Evolutionary conservation across 2,888 invertebrate species (phyloP).

Genomic region (Dynastes grantii): DNA sequence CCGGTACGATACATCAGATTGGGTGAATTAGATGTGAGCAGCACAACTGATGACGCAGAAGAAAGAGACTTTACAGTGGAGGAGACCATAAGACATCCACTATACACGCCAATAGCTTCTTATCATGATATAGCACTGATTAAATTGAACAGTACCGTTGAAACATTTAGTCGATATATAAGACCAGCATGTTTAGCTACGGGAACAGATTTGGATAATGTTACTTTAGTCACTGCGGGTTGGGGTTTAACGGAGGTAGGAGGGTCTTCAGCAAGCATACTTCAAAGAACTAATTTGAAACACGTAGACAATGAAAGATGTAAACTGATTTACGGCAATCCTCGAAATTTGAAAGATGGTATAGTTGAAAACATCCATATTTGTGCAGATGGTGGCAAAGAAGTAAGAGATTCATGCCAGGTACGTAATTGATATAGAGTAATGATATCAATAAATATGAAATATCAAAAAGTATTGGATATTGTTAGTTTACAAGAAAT

Average conservation of each 20-base stretch:
- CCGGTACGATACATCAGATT: slow-evolving; percentile 61
- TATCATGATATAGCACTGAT: slow-evolving; percentile 74
- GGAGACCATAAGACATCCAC: slow-evolving; percentile 67
- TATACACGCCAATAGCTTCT: slow-evolving; percentile 65
- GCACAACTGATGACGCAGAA: not conserved
- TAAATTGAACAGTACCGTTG: slow-evolving; percentile 65
- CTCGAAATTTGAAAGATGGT: slow-evolving; percentile 64
- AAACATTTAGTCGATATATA: slow-evolving; percentile 64
- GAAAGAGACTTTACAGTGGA: slow-evolving; percentile 64
- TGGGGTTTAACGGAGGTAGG: slow-evolving; percentile 67
- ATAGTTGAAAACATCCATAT: slow-evolving; percentile 68
- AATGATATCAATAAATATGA: not conserved
- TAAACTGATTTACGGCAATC: slow-evolving; percentile 59
- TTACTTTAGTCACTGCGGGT: slow-evolving; percentile 68
- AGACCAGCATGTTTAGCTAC: slow-evolving; percentile 70
- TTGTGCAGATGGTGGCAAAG: slow-evolving; percentile 69
- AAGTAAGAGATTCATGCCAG: slow-evolving; percentile 71
- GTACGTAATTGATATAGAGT: slow-evolving; percentile 59
- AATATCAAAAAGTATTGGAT: no score
- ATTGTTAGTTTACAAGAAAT: not conserved
- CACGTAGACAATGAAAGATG: slow-evolving; percentile 64
- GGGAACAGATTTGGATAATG: slow-evolving; percentile 51
- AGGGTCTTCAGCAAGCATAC: slow-evolving; percentile 60
- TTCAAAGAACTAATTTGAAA: slow-evolving; percentile 70
- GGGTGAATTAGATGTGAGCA: slow-evolving; percentile 64